Evolutionary conservation across 2,113 vertebrate species (phyloP).

Genomic region (Apodemus sylvaticus): DNA sequence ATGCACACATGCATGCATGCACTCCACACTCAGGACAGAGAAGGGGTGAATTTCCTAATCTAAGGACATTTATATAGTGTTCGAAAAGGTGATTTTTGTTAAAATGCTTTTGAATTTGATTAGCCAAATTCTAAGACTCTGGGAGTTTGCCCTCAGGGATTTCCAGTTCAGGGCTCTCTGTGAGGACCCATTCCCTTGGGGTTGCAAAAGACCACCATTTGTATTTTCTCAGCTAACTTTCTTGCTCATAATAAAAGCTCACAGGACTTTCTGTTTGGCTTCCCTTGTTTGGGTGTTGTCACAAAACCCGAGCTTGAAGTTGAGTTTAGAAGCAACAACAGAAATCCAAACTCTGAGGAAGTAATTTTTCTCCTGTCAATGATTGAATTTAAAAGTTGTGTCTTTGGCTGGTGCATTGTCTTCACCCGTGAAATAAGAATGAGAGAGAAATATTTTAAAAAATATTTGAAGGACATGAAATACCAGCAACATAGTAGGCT

Average conservation of each 20-base stretch:
- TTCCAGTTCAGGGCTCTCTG: constrained; percentile 59
- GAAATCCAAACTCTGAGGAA: constrained; percentile 62
- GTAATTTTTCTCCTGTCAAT: background rate
- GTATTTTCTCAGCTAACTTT: constrained; percentile 72
- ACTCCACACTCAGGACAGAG: background rate
- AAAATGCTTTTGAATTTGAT: constrained; percentile 57
- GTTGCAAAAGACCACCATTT: constrained; percentile 64
- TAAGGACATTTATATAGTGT: constrained; percentile 28
- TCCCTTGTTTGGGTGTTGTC: constrained; percentile 72
- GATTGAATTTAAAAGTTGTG: background rate
- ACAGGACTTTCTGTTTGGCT: constrained; percentile 69
- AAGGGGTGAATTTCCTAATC: background rate
- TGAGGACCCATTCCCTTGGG: constrained; percentile 63
- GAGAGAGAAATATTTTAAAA: background rate
- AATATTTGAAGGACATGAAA: background rate
- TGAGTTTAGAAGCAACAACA: constrained; percentile 56
- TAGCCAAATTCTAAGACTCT: constrained; percentile 44
- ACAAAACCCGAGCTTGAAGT: constrained; percentile 17
- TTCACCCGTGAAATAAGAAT: constrained; percentile 8
- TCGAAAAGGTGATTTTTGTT: constrained; percentile 47
- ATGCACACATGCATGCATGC: background rate
- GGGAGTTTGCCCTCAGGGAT: constrained; percentile 58
- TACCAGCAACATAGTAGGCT: background rate
- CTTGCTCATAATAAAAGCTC: constrained; percentile 71
- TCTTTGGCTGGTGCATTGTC: background rate